Conservation (phyloP, 1,140 invertebrate genomes). For the Marisa cornuarietis region DNA sequence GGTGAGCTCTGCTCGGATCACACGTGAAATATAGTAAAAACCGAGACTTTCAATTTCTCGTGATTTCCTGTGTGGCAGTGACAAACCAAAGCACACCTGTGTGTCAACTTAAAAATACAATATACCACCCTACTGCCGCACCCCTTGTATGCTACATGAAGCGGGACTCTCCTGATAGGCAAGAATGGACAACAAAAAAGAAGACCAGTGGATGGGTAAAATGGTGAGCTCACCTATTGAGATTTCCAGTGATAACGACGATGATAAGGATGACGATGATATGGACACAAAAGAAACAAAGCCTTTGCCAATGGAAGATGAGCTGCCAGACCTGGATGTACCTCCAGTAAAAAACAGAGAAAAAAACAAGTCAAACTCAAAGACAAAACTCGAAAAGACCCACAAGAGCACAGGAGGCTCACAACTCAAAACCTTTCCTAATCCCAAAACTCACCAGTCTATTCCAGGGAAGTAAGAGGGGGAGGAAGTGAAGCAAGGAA, state of each 20-base stretch:
- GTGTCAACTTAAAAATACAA: no score
- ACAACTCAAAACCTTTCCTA: constrained; percentile 47
- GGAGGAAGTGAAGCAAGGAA: constrained; percentile 39
- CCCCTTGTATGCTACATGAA: no score
- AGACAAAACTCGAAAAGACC: constrained; percentile 17
- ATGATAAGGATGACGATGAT: constrained; percentile 18
- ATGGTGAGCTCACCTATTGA: constrained; percentile 6
- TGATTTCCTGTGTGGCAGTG: no score
- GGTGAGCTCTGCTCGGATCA: no score
- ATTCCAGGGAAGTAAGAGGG: constrained; percentile 31
- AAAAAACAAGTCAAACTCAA: neutral
- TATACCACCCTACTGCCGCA: no score
- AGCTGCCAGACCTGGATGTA: constrained; percentile 15
- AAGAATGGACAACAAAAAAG: constrained; percentile 25
- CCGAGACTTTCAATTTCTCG: no score
- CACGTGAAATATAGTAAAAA: no score
- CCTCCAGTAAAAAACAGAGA: neutral
- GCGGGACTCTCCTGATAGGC: constrained; percentile 7
- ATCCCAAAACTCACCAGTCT: constrained; percentile 24
- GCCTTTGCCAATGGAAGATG: neutral
- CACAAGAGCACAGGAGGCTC: constrained; percentile 42
- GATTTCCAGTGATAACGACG: constrained; percentile 11
- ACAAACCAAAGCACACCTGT: no score
- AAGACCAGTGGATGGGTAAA: constrained; percentile 16
- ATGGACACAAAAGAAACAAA: neutral